These are phyloP conservation scores for Aratinga solstitialis DNA, from an alignment of 2,797 vertebrate genomes.

Conservation along the genomic window DNA sequence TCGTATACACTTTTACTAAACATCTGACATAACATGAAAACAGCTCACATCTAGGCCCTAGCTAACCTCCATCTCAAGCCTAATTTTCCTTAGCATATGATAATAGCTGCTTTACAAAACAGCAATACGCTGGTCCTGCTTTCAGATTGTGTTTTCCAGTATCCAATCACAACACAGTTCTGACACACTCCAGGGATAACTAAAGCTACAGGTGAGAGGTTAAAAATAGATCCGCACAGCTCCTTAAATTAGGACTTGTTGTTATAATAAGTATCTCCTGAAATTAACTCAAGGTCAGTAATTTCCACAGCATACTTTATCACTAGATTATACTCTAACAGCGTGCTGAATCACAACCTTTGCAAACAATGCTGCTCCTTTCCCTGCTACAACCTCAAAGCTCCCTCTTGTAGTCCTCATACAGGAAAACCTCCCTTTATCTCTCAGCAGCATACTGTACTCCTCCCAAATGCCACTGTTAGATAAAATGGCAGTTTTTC, in stretches of 20 bases:
- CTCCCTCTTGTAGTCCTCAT: accelerated
- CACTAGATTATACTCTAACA: background rate
- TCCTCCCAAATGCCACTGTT: background rate
- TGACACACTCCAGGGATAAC: background rate
- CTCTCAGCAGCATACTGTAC: background rate
- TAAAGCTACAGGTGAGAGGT: background rate
- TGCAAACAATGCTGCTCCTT: background rate
- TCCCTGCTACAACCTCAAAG: background rate
- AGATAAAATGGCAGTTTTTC: background rate
- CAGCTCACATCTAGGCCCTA: background rate
- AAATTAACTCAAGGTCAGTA: background rate
- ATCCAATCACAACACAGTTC: background rate
- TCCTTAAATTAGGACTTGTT: background rate
- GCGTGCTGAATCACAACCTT: background rate
- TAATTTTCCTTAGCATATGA: background rate
- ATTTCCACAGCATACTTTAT: background rate
- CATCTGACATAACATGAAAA: background rate
- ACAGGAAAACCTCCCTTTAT: background rate
- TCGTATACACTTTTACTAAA: background rate
- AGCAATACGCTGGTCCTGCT: background rate
- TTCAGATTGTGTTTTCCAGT: background rate
- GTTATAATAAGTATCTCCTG: background rate
- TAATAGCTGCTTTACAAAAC: background rate
- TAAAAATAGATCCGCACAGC: background rate
- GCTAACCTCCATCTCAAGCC: background rate